phyloP scores from a whole-genome alignment of 2,113 vertebrate genomes.

The Plecotus auritus region DNA sequence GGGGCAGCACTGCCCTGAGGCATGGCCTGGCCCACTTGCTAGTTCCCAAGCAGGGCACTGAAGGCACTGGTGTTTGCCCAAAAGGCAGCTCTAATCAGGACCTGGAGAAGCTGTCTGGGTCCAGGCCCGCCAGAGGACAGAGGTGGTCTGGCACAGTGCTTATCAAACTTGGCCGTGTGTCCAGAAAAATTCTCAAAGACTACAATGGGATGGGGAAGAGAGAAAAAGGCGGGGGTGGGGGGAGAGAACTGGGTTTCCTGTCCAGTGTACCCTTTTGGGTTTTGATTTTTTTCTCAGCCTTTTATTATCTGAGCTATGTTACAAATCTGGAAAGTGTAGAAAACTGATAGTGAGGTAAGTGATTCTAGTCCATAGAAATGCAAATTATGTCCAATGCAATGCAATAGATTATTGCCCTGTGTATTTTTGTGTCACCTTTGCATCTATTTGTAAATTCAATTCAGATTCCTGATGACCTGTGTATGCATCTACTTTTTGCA shows the following conservation, averaged over 20 bases:
- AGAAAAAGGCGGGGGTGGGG: background rate
- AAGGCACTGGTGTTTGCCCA: background rate
- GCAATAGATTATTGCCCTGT: background rate
- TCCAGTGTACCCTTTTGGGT: background rate
- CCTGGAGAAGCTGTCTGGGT: background rate
- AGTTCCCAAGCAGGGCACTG: background rate
- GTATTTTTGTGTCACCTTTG: background rate
- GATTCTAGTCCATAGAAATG: background rate
- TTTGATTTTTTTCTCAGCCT: background rate
- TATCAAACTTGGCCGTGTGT: background rate
- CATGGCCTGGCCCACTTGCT: background rate
- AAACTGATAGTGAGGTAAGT: background rate
- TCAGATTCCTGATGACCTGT: background rate
- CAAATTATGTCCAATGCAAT: background rate
- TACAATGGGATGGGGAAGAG: background rate
- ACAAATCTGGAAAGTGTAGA: background rate
- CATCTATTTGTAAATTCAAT: constrained; percentile 17
- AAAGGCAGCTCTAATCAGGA: background rate
- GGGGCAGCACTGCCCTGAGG: background rate
- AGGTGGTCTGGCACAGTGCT: background rate
- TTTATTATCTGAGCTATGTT: constrained; percentile 7
- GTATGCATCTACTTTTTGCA: background rate
- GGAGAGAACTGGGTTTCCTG: background rate
- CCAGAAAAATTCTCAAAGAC: background rate
- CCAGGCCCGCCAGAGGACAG: background rate